phyloP scores from a whole-genome alignment of 2,113 vertebrate genomes.

The Trichechus manatus region DNA sequence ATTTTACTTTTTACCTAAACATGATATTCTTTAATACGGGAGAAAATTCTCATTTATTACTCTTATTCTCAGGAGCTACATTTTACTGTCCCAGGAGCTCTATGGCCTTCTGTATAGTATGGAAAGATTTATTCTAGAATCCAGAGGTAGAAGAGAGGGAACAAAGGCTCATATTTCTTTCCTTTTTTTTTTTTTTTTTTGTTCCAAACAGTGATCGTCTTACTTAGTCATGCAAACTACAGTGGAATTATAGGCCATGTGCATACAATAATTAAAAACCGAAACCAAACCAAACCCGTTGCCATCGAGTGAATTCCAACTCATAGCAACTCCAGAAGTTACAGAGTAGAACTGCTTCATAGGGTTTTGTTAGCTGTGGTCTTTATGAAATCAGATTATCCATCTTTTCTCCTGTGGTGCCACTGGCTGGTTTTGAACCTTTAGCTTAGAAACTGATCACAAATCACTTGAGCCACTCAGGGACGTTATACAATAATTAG shows the following conservation, averaged over 20 bases:
- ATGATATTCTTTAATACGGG: neutral
- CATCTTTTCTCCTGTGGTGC: too few species aligned
- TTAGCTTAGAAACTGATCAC: too few species aligned
- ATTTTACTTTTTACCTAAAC: neutral
- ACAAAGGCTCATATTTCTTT: neutral
- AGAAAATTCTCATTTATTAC: neutral
- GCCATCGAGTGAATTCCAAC: too few species aligned
- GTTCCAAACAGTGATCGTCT: neutral
- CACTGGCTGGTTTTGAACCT: too few species aligned
- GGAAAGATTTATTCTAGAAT: slow-evolving; percentile 1
- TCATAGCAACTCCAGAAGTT: too few species aligned
- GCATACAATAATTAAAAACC: too few species aligned
- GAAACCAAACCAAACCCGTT: too few species aligned
- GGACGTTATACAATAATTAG: neutral
- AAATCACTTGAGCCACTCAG: too few species aligned
- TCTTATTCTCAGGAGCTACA: neutral
- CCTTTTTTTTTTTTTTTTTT: too few species aligned
- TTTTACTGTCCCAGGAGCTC: neutral
- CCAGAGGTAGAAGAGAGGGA: neutral
- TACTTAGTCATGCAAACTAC: neutral
- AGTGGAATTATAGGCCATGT: neutral
- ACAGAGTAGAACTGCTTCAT: too few species aligned
- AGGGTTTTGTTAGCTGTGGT: too few species aligned
- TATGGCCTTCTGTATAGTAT: neutral
- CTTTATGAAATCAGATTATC: too few species aligned